Percentiles rank a stretch among this genome's conserved stretches.
phyloP scores from a whole-genome alignment of 2,113 vertebrate species.

The Psettodes erumei region DNA sequence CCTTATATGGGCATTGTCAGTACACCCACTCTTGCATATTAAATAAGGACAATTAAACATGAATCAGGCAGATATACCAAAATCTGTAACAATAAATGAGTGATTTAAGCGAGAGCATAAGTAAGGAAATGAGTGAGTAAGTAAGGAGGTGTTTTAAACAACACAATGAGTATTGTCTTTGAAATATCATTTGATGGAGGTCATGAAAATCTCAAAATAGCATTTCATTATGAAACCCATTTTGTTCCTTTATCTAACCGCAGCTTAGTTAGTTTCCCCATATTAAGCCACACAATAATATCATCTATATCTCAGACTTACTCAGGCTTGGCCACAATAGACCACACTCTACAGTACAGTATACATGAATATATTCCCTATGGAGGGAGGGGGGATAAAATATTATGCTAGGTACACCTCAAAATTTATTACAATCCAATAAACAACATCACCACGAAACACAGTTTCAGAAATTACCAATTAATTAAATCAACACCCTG shows the following conservation, averaged over 20 bases:
- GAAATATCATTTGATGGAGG: constrained; percentile 11
- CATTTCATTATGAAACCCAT: constrained; percentile 15
- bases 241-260: background rate
- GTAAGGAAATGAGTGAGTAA: too few species aligned
- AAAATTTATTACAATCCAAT: constrained; percentile 33
- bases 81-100: background rate
- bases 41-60: background rate
- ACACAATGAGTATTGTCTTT: background rate
- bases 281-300: constrained; percentile 3
- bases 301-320: background rate
- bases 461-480: constrained; percentile 12
- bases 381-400: background rate
- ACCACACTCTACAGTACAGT: background rate
- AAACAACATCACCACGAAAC: constrained; percentile 5
- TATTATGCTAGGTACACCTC: background rate
- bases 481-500: constrained; percentile 32
- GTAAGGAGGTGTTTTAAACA: too few species aligned
- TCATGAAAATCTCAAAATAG: constrained; percentile 17
- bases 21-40: background rate
- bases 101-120: too few species aligned
- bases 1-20: constrained; percentile 6
- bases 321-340: background rate
- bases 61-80: background rate
- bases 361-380: background rate
- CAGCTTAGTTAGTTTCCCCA: constrained; percentile 8